Evolutionary conservation across 2,113 vertebrate genomes (phyloP), one percentile per base, ranked within the genome.

Genomic region (Catharus bicknelli): DNA sequence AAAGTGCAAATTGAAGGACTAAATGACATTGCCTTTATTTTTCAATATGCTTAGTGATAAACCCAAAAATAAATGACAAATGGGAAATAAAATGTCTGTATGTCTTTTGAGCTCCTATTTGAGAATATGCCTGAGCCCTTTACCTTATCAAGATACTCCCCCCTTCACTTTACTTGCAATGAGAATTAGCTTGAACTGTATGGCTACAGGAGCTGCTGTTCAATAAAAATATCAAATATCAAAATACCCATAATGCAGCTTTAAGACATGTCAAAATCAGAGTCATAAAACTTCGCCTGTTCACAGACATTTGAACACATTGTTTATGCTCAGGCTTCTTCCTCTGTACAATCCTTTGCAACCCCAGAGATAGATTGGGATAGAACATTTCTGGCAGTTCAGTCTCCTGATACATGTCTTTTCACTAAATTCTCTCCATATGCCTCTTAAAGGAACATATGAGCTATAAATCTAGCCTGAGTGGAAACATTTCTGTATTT

Each of bases 401-500:
- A 54, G 67, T 63, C 88, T 96, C 83, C 57, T 59, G 61, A 66
- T 90, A 79, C 70, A 58, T 47, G 90, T 73, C 73, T 94, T 85
- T 91, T 90, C 81, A 74, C 76, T 91, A 83, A 86, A 94, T 70
- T 90, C 73, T 85, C 63, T 70, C 93, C 9, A 2, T 53, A 51
- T 84, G 57, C 78, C 75, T 82, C 82, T 83, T 90, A 92, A 90
- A 83, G 75, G 67, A 90, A 73, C 79, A 85, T 23, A 79, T 21
- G 50, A 95, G 70, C 93, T 76, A 86, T 66, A 89, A 91, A 82
- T 91, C 67, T 27, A 62, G 51, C 36, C 58, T 80, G 84, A 94
- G 59, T 70, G 81, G 78, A 87, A 92, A 88, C 72, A 77, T 77
- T 96, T 91, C 63, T 74, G 43, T 70, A 77, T 83, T 91, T 95